Evolutionary conservation across 2,113 vertebrate species (phyloP), one percentile per base, ranked within the genome.

Genomic region (Capreolus pygargus): DNA sequence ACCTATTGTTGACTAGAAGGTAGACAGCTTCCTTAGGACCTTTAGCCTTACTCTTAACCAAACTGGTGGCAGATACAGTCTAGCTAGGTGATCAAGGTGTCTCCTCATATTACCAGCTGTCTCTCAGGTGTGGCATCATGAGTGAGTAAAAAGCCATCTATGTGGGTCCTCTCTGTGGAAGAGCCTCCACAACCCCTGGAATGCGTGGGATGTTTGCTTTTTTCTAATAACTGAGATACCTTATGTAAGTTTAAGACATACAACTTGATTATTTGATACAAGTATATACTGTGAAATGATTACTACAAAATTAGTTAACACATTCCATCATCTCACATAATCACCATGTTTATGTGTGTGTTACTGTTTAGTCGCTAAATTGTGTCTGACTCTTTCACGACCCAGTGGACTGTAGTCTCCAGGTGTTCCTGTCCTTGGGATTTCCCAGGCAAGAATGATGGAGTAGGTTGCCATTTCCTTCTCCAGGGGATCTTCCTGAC

Each of bases 241-340:
- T 45, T 64, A 28, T 76, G 5, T 85, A 86, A 95, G 12, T 64
- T 39, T 25, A 36, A 95, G 3, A 4, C 47, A 5, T 79, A 43
- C 17, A 86, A 36, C 8, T 64, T 64, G 14, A 12, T 64, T 27
- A 67, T 86, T 47, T 78, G 30, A 91, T 64, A 57, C 30, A 86
- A 76, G 11, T 54, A 25, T 64, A 47, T 64, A 30, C 30, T 67
- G 3, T 79, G 47, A 79, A 91, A 67, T 86, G 30, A 39, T 47
- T 81, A 79, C 11, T 9, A 47, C 47, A 76, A 58, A 95, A 12
- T 95, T 79, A 58, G 10, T 39, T 88, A 91, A 47, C 36, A 79
- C 11, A 47, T 86, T 57, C 17, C 17, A 61, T 36, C 23, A 54
- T 78, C 45, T 85, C 55, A 36, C 36, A 79, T 86, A 55, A 30